Conservation (phyloP, 1,140 invertebrate species). For the Propsilocerus akamusi region DNA sequence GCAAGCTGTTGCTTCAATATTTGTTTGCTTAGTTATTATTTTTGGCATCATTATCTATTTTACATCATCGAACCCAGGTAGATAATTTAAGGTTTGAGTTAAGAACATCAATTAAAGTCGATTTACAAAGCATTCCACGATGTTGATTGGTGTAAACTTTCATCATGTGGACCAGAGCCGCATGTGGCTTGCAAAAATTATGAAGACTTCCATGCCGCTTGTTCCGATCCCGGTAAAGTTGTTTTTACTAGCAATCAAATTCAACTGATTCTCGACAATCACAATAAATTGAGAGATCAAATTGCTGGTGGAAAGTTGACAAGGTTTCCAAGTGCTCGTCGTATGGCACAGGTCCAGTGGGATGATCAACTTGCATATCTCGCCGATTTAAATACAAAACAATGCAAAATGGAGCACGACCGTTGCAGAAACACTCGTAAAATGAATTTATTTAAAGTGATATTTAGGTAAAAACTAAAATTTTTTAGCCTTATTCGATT, state of each 20-base stretch:
- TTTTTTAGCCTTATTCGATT: too few species aligned
- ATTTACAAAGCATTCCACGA: too few species aligned
- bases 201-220: background rate
- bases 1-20: too few species aligned
- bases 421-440: constrained; percentile 16
- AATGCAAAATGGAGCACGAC: constrained; percentile 18
- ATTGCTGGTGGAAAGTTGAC: constrained; percentile 14
- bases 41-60: too few species aligned
- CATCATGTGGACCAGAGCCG: too few species aligned
- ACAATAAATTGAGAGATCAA: constrained; percentile 16
- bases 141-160: too few species aligned
- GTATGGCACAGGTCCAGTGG: constrained; percentile 14
- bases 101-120: too few species aligned
- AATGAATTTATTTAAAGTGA: too few species aligned
- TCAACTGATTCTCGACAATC: constrained; percentile 15
- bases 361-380: constrained; percentile 1
- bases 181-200: background rate
- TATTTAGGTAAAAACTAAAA: too few species aligned
- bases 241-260: background rate
- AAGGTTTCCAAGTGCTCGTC: constrained; percentile 13
- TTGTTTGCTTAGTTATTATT: too few species aligned
- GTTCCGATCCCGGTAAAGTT: background rate
- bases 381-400: constrained; percentile 13
- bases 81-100: too few species aligned
- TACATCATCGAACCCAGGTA: too few species aligned